phyloP scores from a whole-genome alignment of 2,113 vertebrate genomes.

The Hiodon tergisus region DNA sequence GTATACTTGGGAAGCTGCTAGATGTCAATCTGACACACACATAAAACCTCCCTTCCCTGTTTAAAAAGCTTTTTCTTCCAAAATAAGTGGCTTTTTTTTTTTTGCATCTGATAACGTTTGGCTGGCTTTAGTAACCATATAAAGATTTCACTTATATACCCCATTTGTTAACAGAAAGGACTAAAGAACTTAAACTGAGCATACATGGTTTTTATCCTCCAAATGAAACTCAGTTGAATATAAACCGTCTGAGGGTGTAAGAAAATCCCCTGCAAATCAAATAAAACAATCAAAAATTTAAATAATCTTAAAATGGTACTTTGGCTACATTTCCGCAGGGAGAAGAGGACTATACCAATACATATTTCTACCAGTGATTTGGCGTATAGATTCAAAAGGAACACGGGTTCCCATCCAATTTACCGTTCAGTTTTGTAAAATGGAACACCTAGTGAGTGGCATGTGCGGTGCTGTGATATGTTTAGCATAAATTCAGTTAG shows the following conservation, averaged over 20 bases:
- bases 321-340: conserved; percentile 16
- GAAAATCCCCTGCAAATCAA: background rate
- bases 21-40: background rate
- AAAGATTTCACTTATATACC: background rate
- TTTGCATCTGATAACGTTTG: background rate
- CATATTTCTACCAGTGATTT: background rate
- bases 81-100: background rate
- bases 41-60: too few species aligned
- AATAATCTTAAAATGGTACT: conserved; percentile 22
- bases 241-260: background rate
- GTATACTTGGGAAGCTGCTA: conserved; percentile 1
- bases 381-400: background rate
- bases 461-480: background rate
- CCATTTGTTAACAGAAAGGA: background rate
- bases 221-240: background rate
- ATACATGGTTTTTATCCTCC: background rate
- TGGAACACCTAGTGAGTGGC: background rate
- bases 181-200: background rate
- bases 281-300: background rate
- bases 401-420: background rate
- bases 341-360: background rate
- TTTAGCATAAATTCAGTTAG: conserved; percentile 14
- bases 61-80: too few species aligned
- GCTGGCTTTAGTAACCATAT: background rate
- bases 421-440: background rate